A percentile compares a stretch with the other conserved stretches of the same genome.
Conservation (phyloP, 2,797 vertebrate genomes). For the Tadarida brasiliensis region DNA sequence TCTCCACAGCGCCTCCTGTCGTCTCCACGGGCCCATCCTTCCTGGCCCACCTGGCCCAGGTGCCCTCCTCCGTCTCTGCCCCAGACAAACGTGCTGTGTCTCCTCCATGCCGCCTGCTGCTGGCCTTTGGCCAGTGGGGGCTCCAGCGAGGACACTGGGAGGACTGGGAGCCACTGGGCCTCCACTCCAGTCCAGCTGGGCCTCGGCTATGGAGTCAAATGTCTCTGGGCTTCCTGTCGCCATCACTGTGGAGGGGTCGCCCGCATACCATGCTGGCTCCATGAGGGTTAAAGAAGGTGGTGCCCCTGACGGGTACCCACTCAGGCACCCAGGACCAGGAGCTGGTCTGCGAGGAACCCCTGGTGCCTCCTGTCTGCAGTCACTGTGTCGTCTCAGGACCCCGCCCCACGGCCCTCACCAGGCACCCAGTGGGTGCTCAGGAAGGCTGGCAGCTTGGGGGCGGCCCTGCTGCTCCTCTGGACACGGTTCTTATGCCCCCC, state of each 20-base stretch:
- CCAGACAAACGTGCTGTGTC: rapidly evolving
- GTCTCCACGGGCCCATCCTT: not conserved
- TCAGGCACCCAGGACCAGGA: rapidly evolving
- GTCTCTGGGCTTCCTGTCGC: not conserved
- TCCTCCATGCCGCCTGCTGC: not conserved
- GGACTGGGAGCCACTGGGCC: not conserved
- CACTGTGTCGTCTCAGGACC: rapidly evolving
- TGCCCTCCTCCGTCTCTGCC: not conserved
- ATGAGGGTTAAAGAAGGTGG: not conserved
- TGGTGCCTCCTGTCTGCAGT: not conserved
- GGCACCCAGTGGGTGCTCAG: not conserved
- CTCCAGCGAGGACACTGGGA: rapidly evolving
- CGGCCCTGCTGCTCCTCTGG: not conserved
- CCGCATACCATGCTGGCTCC: rapidly evolving
- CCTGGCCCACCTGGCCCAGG: not conserved
- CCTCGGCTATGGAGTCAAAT: rapidly evolving
- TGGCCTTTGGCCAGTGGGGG: not conserved
- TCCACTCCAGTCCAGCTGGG: not conserved
- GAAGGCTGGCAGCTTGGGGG: not conserved
- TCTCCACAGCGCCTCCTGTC: too few relatives aligned
- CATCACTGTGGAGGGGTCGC: not conserved
- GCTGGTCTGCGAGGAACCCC: rapidly evolving
- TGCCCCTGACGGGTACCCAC: rapidly evolving
- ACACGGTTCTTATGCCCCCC: rapidly evolving
- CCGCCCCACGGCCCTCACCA: not conserved